A percentile compares a stretch with the other conserved stretches of the same genome.
Evolutionary conservation across 1,140 invertebrate genomes (phyloP).

Genomic region (Drosophila punjabiensis): DNA sequence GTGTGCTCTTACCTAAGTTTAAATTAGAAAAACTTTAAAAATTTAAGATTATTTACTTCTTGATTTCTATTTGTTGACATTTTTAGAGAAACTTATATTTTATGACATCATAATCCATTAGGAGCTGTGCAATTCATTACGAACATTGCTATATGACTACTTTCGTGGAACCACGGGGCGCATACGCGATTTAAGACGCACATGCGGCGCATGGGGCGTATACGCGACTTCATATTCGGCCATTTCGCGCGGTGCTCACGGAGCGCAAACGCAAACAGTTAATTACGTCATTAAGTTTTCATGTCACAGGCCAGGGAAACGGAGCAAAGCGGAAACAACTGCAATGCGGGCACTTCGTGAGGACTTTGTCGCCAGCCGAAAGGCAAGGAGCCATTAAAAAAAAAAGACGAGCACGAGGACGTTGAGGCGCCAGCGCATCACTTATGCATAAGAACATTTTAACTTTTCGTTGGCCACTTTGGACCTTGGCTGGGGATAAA

Average conservation of each 20-base stretch:
- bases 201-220: conserved; percentile 42
- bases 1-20: neutral
- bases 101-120: neutral
- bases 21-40: neutral
- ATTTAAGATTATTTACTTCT: too few species aligned
- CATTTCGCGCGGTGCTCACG: conserved; percentile 46
- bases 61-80: too few species aligned
- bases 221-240: conserved; percentile 45
- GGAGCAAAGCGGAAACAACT: conserved; percentile 68
- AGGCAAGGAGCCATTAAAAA: conserved; percentile 36
- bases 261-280: conserved; percentile 80
- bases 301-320: conserved; percentile 52
- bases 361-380: conserved; percentile 63
- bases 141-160: neutral
- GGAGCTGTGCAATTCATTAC: neutral
- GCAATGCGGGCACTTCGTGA: conserved; percentile 79
- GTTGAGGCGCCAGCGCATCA: conserved; percentile 57
- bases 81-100: neutral
- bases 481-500: conserved; percentile 30
- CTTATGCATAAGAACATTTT: conserved; percentile 83
- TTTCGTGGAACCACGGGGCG: conserved; percentile 15
- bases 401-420: conserved; percentile 31
- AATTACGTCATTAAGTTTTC: conserved; percentile 83
- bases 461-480: conserved; percentile 81
- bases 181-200: conserved; percentile 47